Evolutionary conservation across 2,113 vertebrate species (phyloP), one percentile per base, ranked within the genome.

Genomic region (Nicator chloris): DNA sequence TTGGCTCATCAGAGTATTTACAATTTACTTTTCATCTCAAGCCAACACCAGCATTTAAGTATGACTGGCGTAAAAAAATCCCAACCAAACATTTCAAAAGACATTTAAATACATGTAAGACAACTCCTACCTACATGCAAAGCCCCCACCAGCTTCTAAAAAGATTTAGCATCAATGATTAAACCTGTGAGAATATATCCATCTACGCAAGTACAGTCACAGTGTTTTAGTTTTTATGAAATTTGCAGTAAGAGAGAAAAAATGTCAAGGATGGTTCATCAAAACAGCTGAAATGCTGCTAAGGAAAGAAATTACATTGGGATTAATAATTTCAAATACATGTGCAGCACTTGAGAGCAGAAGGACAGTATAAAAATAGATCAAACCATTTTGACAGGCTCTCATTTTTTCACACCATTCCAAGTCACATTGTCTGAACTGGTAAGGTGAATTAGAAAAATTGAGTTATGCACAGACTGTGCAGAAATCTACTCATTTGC

Each of bases 311-410:
- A 68, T 30, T 4, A 39, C n/a, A 82, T 20, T 24, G 9, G 11
- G 21, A 92, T 82, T 84, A 86, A 82, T 91, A 84, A 87, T 82
- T 96, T 92, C 57, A 94, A 90, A 84, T 86, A 71, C 3, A 86
- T 6, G 4, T 63, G 60, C 30, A 88, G 27, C 56, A 88, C 78
- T 83, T 91, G 69, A 95, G 49, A 93, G 88, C 47, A 93, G 30
- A 94, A 95, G 80, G 51, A 54, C 42, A 64, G 60, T 27, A 56
- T 60, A 86, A 92, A 96, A 91, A 93, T 49, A 94, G 83, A 86
- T 71, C 42, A 91, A 93, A 80, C 22, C 6, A 40, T 91, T 91
- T 31, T 70, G 64, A 68, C 47, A 54, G 50, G 49, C 24, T 95
- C 42, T 80, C 24, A 71, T 90, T 94, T 91, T 47, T 79, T 86